Percentiles rank a stretch among this genome's conserved stretches.
Evolutionary conservation across 2,888 invertebrate genomes (phyloP).

Genomic region (Hirtodrosophila alboralis): DNA sequence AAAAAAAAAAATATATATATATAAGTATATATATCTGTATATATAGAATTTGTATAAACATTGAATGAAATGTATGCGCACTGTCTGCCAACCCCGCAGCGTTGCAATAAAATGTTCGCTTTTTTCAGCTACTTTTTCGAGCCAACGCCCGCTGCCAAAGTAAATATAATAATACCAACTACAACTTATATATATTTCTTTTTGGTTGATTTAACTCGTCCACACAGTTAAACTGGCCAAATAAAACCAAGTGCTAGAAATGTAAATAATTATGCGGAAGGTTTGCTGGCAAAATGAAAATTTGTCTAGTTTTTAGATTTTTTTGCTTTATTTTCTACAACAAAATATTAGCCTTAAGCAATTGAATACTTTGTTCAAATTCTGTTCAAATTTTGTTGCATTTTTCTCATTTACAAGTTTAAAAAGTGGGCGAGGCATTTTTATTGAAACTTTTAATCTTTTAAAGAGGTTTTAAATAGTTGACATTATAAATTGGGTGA

Average conservation of each 20-base stretch:
- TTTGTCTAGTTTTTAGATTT: too few species aligned
- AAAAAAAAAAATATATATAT: conserved; percentile 6
- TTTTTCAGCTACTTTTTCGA: conserved; percentile 1
- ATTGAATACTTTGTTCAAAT: too few species aligned
- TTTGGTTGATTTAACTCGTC: conserved; percentile 13
- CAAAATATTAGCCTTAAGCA: too few species aligned
- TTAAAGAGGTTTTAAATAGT: too few species aligned
- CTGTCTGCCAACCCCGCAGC: conserved; percentile 41
- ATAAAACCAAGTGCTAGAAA: too few species aligned
- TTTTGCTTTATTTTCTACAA: too few species aligned
- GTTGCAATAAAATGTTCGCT: conserved; percentile 46
- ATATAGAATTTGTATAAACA: conserved; percentile 15
- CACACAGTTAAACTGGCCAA: conserved; percentile 7
- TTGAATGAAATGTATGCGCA: conserved; percentile 29
- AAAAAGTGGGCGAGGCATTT: too few species aligned
- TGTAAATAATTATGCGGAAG: neutral
- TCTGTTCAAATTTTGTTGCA: too few species aligned
- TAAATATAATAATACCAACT: conserved; percentile 58
- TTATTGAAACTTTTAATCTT: too few species aligned
- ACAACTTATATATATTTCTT: conserved; percentile 49
- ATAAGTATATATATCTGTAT: conserved; percentile 26
- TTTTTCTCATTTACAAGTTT: too few species aligned
- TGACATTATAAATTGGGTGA: too few species aligned
- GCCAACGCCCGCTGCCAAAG: conserved; percentile 41
- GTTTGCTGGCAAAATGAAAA: too few species aligned